Evolutionary conservation across 2,113 vertebrate species (phyloP), one percentile per base, ranked within the genome.

Genomic region (Gallinago media): DNA sequence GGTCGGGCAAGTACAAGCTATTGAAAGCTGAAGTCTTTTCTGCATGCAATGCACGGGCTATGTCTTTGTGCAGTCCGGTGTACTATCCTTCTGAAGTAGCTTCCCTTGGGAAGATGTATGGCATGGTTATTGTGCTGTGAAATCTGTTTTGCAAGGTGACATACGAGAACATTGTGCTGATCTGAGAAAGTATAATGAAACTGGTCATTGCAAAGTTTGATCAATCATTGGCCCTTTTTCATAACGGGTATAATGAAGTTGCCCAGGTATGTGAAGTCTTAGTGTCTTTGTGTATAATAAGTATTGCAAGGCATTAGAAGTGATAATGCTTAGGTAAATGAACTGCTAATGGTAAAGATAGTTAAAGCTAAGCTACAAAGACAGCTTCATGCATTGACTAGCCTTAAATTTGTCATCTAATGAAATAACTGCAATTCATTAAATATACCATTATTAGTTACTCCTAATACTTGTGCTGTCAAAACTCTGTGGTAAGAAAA

Each of bases 161-260:
- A 1, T 16, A 26, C 0, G 1, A 77, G 26, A 68, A 70, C 15
- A 7, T 12, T 66, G 9, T 56, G n/a, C 47, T 81, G 12, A 40
- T 85, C 36, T 84, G 25, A 77, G 42, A 58, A 74, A 74, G 32
- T 17, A 20, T 21, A 67, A 59, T 2, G 0, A 71, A 75, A 47
- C 3, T 2, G 2, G 4, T 75, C 7, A 40, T 56, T 40, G 34
- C n/a, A 20, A 56, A 29, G n/a, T 70, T 73, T 76, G 72, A 47
- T 67, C 65, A 29, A 44, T 84, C 8, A 44, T 49, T n/a, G 55
- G 32, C 50, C 50, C 8, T 46, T 61, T 88, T 50, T 81, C 1
- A 0, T 63, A 79, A 18, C 4, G 15, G 5, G 2, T 59, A 2
- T 34, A 15, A 72, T 26, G 47, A 75, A 20, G 47, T 90, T 89